Base-by-base conservation (phyloP, 1,140 invertebrate species). In the Eurosta solidaginis region DNA sequence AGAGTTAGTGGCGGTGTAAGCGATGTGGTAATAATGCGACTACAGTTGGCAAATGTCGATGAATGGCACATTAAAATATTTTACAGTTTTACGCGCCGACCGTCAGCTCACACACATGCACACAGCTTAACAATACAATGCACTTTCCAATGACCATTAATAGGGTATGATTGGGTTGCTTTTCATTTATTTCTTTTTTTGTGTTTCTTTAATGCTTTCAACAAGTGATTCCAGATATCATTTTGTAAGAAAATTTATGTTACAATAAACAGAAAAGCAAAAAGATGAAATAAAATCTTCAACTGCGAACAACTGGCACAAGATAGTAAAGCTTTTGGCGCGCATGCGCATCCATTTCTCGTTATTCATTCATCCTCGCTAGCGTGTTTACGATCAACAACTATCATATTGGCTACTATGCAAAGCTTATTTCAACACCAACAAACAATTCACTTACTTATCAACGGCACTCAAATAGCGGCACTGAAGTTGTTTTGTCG, bases 171-270 rank as follows among this genome's bases (percentile, higher is more conserved):
- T n/a, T n/a, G n/a, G n/a, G n/a, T n/a, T n/a, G n/a, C n/a, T n/a
- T n/a, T n/a, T n/a, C n/a, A n/a, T n/a, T 14, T 2, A 68, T 42
- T 45, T 47, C n/a, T 47, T 74, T 47, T 47, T 22, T 20, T 0
- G 2, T 68, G 6, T 33, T 29, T 36, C 44, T 47, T 74, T 27
- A 22, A 29, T n/a, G 73, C 73, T 74, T 74, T 74, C 73, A 74
- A 47, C 73, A 74, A 74, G 73, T 74, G 73, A 74, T 74, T 74
- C 73, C 17, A n/a, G 73, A 44, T 45, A 47, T 44, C 73, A 74
- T 74, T 74, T 74, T 74, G 44, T 29, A 27, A 14, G 20, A 14
- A 29, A 74, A 74, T 74, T 74, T 74, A 74, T 74, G 40, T 25
- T 29, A 74, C 14, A 20, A 47, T 9, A 36, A 44, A 42, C 42